Evolutionary conservation across 2,797 vertebrate genomes (phyloP).

Genomic region (Orestias chungarensis): DNA sequence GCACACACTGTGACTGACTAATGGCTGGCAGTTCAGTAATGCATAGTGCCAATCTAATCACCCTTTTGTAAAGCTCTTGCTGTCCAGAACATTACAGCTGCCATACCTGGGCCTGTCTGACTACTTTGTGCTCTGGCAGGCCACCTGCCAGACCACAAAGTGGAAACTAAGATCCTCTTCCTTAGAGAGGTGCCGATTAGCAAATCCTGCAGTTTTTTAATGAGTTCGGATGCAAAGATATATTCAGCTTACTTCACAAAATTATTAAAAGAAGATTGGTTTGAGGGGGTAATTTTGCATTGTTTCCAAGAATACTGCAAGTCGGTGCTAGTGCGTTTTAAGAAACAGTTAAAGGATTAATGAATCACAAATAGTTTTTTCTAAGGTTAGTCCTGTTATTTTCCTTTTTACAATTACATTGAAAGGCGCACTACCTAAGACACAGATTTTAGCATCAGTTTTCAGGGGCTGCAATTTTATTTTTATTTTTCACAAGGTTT

Average conservation of each 20-base stretch:
- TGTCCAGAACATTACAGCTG: background rate
- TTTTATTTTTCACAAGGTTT: background rate
- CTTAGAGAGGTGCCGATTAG: background rate
- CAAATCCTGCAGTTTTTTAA: background rate
- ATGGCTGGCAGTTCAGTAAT: conserved; percentile 1
- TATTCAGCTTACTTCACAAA: background rate
- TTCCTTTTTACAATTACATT: too few species aligned
- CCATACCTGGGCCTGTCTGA: background rate
- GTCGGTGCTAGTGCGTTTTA: too few species aligned
- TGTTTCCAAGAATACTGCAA: too few species aligned
- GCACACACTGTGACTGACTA: background rate
- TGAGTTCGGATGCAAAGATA: background rate
- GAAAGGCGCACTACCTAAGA: background rate
- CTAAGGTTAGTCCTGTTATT: background rate
- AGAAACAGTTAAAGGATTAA: background rate
- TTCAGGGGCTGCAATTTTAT: background rate
- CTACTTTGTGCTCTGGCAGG: too few species aligned
- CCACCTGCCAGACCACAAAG: background rate
- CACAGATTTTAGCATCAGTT: background rate
- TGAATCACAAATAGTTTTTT: background rate
- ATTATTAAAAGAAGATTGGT: background rate
- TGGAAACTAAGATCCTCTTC: background rate
- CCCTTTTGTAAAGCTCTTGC: background rate
- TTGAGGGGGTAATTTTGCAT: too few species aligned
- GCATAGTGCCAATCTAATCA: background rate